Evolutionary conservation across 2,797 vertebrate genomes (phyloP), one percentile per base, ranked within the genome.

Genomic region (Epinephelus awoara): DNA sequence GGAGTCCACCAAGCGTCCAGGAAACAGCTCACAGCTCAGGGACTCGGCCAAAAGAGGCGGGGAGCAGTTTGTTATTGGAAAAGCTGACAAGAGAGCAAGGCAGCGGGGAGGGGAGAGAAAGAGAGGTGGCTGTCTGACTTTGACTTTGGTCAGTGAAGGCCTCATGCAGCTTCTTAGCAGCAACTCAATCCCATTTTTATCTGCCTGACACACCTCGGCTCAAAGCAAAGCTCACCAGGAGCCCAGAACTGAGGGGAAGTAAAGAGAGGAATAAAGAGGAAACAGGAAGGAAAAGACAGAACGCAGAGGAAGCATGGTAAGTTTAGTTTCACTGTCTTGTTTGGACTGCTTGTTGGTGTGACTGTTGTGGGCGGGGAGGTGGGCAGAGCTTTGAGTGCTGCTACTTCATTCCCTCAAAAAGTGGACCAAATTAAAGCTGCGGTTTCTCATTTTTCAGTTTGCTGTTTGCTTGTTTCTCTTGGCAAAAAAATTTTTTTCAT

Each of bases 21-120:
- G 96, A 97, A 98, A 96, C 96, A 93, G 95, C 96, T 96, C 92
- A 44, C 94, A 94, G 95, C 96, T 92, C 96, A 95, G 96, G 95
- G 96, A 96, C 95, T 96, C 93, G 93, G 96, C 96, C 92, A 88
- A 70, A 77, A 59, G 85, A 84, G 91, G 88, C 75, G 84, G 85
- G 70, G 59, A 85, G 69, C 23, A 40, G 86, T 95, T 93, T 94
- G 90, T 95, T 93, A 93, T 83, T 97, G 97, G 97, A 99, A 98
- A 98, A 96, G 95, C 94, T 97, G 96, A 97, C 95, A 93, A 90
- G 94, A 69, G 78, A 77, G 81, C 40, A 57, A 75, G 74, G 65
- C 58, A 77, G 72, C 54, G 11, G 77, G 61, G 75, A 72, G 77
- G 69, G 58, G 64, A 75, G 61, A 46, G 55, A 50, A 3, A 73